Conservation (phyloP, 1,140 invertebrate species). For the Polyergus mexicanus region DNA sequence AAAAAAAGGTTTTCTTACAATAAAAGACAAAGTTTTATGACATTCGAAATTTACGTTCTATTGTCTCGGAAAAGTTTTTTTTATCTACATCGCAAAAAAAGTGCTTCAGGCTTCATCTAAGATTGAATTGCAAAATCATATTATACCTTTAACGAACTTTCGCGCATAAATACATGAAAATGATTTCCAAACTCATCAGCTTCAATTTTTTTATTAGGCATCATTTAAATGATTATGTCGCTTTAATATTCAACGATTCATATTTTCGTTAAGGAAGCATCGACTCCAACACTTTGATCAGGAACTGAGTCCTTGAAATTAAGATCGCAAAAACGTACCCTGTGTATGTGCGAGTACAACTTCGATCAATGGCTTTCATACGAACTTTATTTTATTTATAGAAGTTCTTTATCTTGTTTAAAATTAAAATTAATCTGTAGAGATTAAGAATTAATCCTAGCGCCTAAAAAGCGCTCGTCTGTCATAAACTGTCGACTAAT, state of each 20-base stretch:
- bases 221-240: neutral
- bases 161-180: neutral
- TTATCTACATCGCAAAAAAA: neutral
- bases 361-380: constrained; percentile 7
- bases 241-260: neutral
- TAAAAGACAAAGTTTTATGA: neutral
- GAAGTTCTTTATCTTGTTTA: neutral
- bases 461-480: neutral
- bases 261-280: neutral
- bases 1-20: neutral
- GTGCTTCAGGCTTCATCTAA: too few species aligned
- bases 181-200: neutral
- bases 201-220: neutral
- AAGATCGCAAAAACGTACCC: neutral
- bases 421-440: constrained; percentile 8
- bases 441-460: too few species aligned
- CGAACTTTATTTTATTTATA: neutral
- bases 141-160: neutral
- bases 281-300: neutral
- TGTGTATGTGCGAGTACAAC: neutral
- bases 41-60: neutral
- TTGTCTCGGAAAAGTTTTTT: neutral
- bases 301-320: neutral
- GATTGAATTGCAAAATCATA: neutral
- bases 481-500: too few species aligned